Base-by-base conservation (phyloP, 2,888 invertebrate genomes). In the Dusona sp. region DNA sequence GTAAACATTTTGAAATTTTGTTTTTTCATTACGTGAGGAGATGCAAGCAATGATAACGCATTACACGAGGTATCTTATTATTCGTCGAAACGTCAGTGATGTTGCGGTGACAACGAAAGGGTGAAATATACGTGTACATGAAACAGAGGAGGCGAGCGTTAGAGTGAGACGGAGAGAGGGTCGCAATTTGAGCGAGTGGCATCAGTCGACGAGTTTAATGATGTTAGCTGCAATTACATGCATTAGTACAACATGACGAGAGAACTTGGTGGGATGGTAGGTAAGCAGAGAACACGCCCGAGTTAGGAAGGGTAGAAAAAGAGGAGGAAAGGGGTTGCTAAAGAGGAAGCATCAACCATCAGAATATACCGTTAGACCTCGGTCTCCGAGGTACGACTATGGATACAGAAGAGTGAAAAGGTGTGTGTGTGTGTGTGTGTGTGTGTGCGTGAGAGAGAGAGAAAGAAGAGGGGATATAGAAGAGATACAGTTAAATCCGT, bases 211-310 rank as follows among this genome's bases (percentile, higher is more conserved):
- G 90, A 90, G 91, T 92, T 93, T 94, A 94, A 94, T 93, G 91
- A 93, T 90, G 93, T 94, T 94, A 93, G 92, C 91, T 92, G 92
- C 93, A 94, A 94, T 94, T 94, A 93, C 92, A 92, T 93, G 92
- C 92, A 92, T 93, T 93, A 93, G 92, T 91, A 91, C 91, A 90
- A 91, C 90, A 90, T 88, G 90, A 89, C 90, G 91, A 92, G 90
- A 90, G 91, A 65, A 72, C 83, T 78, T 73, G 78, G 48, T 45
- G 45, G 64, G 45, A 65, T 16, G 73, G 61, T 70, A 75, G 13
- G 29, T 54, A 48, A 48, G 22, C n/a, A 65, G 38, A 51, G 74
- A 54, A 64, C 64, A 45, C 42, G 13, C 64, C 77, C 33, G 61
- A 16, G 61, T 1, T 25, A 61, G 45, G 29, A 68, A 79, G 80